Evolutionary conservation across 2,888 invertebrate species (phyloP), one percentile per base, ranked within the genome.

Genomic region (Exocentrus adspersus): DNA sequence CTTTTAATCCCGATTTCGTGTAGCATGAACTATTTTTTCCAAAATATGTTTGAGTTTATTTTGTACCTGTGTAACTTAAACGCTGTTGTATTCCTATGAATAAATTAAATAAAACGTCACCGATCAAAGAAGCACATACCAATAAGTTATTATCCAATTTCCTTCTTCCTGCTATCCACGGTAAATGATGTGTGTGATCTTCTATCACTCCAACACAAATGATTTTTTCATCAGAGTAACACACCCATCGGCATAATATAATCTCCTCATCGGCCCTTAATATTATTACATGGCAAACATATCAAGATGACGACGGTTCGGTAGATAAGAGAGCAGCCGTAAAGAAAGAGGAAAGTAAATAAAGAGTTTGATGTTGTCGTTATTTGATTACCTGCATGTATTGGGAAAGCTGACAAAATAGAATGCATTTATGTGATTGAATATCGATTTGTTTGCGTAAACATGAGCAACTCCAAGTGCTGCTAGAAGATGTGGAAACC

Each of bases 401-500:
- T 65, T 69, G 69, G 63, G 64, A 69, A 65, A 69, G 69, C 67
- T 73, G 75, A 73, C 72, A 74, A 74, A 75, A 75, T 72, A 65
- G 71, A 75, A 75, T 77, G 77, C 79, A 78, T 78, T 78, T 78
- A 74, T 72, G 73, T 77, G 78, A 79, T 79, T 79, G 78, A 78
- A 77, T 79, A 79, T 79, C 79, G 79, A 79, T 79, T 79, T 75
- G 75, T 71, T 75, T 78, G 74, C 71, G 76, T 74, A 77, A 77
- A 76, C 72, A 75, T 69, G 70, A 72, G 66, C 66, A 72, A 67
- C 65, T 70, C 67, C 45, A 64, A 67, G 67, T 70, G 67, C 60
- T 62, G 41, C 60, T 64, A 45, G 57, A 61, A 46, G 51, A 56
- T 32, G 42, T 56, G 60, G 64, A 64, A 64, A 64, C 67, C 64